Evolutionary conservation across 2,797 vertebrate species (phyloP), one percentile per base, ranked within the genome.

Genomic region (Sebastes oblongus): DNA sequence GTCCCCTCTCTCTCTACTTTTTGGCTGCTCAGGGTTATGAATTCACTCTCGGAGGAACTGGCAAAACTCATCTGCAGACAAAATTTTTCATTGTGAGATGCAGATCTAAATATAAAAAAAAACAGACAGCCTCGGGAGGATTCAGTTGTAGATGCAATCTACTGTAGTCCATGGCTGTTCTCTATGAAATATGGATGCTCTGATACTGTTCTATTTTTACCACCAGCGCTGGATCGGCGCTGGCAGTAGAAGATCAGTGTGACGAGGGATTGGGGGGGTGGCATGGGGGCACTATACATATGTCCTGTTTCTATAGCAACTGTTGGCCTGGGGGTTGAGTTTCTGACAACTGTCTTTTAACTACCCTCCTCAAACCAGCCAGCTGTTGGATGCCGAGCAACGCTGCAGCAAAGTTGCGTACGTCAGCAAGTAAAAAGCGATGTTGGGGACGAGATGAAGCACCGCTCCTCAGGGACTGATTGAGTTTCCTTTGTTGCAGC

Each of bases 241-340:
- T 94, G 92, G 91, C 93, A 93, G 92, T 83, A 87, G 86, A 93
- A 93, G 90, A 95, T 94, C 93, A 94, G 89, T 88, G 85, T 93
- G 93, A 94, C 75, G 86, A 88, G 86, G 88, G 89, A 92, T 89
- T 85, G 46, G 59, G 77, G 66, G 69, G 34, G 36, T 79, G 80
- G 46, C 46, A 50, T 20, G 77, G 83, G 81, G 68, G 83, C 69
- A 81, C 54, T 80, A 86, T 93, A 90, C 93, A 94, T 93, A 92
- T 91, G 91, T 93, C 90, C 91, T 93, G 95, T 96, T 95, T 89
- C 95, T 90, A 93, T 95, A 93, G 94, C 91, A 95, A 95, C 95
- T 46, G 77, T 67, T 93, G 89, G 90, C 93, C 92, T 62, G 84
- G 92, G 92, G 94, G 88, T 80, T 22, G 84, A 86, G 84, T 93